Base-by-base conservation (phyloP, 2,113 vertebrate genomes). In the Balaeniceps rex region DNA sequence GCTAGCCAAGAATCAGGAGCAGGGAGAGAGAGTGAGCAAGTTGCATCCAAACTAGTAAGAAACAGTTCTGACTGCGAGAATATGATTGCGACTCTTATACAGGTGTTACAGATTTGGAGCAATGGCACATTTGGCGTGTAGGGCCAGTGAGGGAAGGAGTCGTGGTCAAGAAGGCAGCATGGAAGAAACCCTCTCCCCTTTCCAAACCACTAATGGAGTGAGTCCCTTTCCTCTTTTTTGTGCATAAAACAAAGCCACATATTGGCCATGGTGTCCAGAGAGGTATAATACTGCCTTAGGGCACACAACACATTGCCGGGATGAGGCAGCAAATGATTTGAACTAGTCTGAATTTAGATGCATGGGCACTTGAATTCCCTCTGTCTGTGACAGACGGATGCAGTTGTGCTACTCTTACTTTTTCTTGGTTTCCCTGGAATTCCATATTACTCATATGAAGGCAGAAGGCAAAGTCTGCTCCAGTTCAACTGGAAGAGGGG, bases 71-170 rank as follows among this genome's bases (percentile, higher is more conserved):
- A 42, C 23, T 92, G 58, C 1, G 10, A 83, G 46, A 69, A 58
- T n/a, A 54, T 8, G 28, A n/a, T 6, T 77, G 63, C 33, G 83
- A 16, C 29, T 9, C 36, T 33, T 12, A 14, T 34, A 34, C 33
- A 65, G 40, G 14, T 49, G 40, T 46, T 49, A 11, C 38, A 66
- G 40, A 9, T 9, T 46, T 18, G n/a, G n/a, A 34, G 22, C n/a
- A 71, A 69, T 4, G 33, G 58, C 63, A 46, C 1, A 0, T 25
- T 76, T 49, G 36, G 31, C 1, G 0, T 6, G 36, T 29, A 51
- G 21, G 42, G 42, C 40, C 6, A 2, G 34, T 9, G 42, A 87
- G 36, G 29, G 55, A 77, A 76, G 49, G 40, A 24, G 52, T 0
- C 1, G 2, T 7, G 26, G 44, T 76, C 44, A 84, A 76, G 12